Conservation (phyloP, 2,888 invertebrate species). For the Cantharis rustica region DNA sequence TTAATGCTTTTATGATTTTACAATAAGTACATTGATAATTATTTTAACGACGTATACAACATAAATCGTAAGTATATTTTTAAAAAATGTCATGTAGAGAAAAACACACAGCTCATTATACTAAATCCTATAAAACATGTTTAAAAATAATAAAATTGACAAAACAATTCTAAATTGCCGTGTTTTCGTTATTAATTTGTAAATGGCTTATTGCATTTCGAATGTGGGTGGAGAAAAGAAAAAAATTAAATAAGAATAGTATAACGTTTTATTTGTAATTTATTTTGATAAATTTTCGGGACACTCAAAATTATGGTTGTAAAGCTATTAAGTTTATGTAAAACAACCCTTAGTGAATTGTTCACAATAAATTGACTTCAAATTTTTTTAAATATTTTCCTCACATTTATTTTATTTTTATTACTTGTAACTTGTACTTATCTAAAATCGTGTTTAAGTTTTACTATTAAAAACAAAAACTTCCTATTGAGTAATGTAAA, state of each 20-base stretch:
- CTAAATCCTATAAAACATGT: not conserved
- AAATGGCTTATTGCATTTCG: not conserved
- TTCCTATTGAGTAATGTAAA: constrained; percentile 28
- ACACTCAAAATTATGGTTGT: constrained; percentile 32
- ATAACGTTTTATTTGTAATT: not conserved
- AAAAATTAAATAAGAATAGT: not conserved
- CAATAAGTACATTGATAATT: not conserved
- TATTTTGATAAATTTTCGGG: not conserved
- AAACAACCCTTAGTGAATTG: constrained; percentile 25
- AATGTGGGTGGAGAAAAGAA: not conserved
- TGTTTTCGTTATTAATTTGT: not conserved
- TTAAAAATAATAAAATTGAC: not conserved
- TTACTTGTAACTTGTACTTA: constrained; percentile 4
- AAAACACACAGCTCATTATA: not conserved
- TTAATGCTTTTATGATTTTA: not conserved
- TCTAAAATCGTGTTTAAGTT: constrained; percentile 17
- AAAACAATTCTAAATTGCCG: not conserved
- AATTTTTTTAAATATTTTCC: not conserved
- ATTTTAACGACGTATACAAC: not conserved
- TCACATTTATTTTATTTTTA: constrained; percentile 10
- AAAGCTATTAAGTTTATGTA: constrained; percentile 34
- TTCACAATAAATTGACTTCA: not conserved
- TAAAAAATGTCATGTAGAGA: not conserved
- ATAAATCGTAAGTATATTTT: not conserved
- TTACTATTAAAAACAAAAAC: constrained; percentile 11